Percentiles rank a stretch among this genome's conserved stretches.
Evolutionary conservation across 2,797 vertebrate genomes (phyloP).

Genomic region (Anabacerthia variegaticeps): DNA sequence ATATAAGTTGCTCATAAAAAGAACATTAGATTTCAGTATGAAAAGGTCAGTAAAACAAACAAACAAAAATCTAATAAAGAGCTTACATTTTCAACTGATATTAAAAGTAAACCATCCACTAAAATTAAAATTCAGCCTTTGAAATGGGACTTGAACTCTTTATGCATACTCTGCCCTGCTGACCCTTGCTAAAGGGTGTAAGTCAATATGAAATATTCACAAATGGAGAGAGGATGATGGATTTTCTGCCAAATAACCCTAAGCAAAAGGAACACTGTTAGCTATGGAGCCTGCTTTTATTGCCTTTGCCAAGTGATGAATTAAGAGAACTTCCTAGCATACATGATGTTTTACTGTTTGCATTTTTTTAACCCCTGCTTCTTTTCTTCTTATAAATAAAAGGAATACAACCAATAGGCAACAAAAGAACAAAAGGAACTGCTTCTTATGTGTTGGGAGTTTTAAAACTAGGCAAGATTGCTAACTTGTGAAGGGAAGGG

Average conservation of each 20-base stretch:
- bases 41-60: conserved; percentile 6
- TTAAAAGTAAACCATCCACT: conserved; percentile 27
- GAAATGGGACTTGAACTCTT: conserved; percentile 31
- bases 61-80: conserved; percentile 22
- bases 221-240: conserved; percentile 37
- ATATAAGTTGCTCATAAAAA: background rate
- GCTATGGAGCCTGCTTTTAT: conserved; percentile 10
- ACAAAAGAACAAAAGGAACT: conserved; percentile 11
- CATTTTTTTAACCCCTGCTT: background rate
- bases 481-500: background rate
- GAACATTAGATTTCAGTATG: background rate
- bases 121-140: conserved; percentile 55
- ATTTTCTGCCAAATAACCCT: conserved; percentile 61
- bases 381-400: background rate
- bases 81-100: conserved; percentile 24
- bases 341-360: background rate
- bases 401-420: background rate
- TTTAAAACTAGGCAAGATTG: background rate
- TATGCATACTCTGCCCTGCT: conserved; percentile 7
- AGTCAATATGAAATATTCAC: conserved; percentile 38
- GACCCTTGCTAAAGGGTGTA: conserved; percentile 41
- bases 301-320: conserved; percentile 41
- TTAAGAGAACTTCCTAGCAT: conserved; percentile 4
- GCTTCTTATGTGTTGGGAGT: background rate
- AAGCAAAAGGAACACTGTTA: conserved; percentile 5